Conservation (phyloP, 2,888 invertebrate species). For the Campoletis raptor region DNA sequence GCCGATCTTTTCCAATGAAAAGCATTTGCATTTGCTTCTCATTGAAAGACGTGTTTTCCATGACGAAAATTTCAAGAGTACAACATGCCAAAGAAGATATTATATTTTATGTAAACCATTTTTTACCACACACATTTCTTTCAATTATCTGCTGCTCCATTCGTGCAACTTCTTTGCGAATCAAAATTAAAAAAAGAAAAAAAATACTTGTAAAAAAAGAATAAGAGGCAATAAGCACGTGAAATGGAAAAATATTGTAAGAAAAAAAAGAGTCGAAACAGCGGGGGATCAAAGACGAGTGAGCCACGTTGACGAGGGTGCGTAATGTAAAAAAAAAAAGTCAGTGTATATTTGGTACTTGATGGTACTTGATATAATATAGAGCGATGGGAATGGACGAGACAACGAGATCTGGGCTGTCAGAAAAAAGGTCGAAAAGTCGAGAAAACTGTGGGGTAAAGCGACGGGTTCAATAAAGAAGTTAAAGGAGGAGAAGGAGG, state of each 20-base stretch:
- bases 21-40: background rate
- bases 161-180: background rate
- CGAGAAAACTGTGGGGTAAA: background rate
- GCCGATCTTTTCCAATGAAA: background rate
- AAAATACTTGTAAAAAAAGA: background rate
- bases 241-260: background rate
- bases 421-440: background rate
- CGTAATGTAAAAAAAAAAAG: background rate
- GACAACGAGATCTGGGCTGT: background rate
- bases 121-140: background rate
- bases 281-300: background rate
- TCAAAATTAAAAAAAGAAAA: background rate
- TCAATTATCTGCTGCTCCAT: background rate
- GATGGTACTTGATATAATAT: background rate
- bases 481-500: background rate
- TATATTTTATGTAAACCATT: constrained; percentile 1
- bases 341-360: background rate
- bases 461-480: background rate
- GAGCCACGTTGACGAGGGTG: background rate
- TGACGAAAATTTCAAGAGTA: background rate
- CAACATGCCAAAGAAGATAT: background rate
- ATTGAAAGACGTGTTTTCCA: background rate
- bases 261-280: background rate
- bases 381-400: background rate
- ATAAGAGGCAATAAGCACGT: background rate